A percentile compares a stretch with the other conserved stretches of the same genome.
These are phyloP conservation scores for Catocala sponsa DNA, from an alignment of 2,888 invertebrate species.

Conservation along the genomic window DNA sequence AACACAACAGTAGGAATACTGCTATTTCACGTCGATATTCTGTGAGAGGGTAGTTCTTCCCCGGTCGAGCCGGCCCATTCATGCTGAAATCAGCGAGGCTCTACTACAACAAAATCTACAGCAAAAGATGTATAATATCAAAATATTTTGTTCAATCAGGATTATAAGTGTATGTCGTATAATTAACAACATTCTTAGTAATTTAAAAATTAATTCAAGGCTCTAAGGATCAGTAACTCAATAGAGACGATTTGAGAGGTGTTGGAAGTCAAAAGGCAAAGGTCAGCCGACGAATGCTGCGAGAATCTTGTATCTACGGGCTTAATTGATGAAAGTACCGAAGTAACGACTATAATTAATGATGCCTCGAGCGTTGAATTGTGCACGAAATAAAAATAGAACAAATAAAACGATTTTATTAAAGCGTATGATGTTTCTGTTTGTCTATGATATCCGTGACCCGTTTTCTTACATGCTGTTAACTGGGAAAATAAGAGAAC, in stretches of 20 bases:
- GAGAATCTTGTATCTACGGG: conserved; percentile 29
- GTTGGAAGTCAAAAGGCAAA: conserved; percentile 66
- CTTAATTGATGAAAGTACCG: conserved; percentile 47
- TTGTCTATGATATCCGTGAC: conserved; percentile 60
- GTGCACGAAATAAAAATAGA: conserved; percentile 13
- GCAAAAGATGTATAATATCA: background rate
- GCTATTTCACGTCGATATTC: too few relatives aligned
- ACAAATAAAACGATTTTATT: conserved; percentile 43
- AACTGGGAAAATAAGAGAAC: conserved; percentile 71
- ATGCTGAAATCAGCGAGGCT: too few relatives aligned
- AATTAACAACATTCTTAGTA: conserved; percentile 38
- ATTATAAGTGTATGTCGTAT: conserved; percentile 12
- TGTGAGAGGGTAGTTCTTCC: too few relatives aligned
- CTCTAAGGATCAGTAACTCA: conserved; percentile 61
- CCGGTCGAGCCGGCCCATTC: too few relatives aligned
- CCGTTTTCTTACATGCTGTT: conserved; percentile 65
- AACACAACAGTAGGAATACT: too few relatives aligned
- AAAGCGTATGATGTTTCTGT: conserved; percentile 47
- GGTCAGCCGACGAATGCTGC: conserved; percentile 58
- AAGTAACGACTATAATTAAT: conserved; percentile 21
- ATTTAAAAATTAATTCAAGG: conserved; percentile 52
- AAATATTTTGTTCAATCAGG: background rate
- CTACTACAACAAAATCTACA: too few relatives aligned
- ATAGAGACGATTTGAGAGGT: conserved; percentile 60
- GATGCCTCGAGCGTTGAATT: conserved; percentile 17